A percentile compares a stretch with the other conserved stretches of the same genome.
Conservation (phyloP, 2,888 invertebrate genomes). For the Thereva nobilitata region DNA sequence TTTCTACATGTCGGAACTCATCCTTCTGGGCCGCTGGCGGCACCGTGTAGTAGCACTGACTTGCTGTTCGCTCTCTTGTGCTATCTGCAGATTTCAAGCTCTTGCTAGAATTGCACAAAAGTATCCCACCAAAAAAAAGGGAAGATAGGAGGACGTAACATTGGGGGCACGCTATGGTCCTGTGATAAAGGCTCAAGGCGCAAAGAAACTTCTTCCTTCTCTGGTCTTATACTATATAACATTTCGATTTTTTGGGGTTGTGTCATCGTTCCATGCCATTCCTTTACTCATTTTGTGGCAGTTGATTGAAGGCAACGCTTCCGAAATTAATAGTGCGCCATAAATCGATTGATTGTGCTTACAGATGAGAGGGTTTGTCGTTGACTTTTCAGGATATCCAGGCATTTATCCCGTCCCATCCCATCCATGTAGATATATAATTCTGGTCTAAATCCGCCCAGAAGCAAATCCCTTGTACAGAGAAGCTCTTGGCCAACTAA, state of each 20-base stretch:
- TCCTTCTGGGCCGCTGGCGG: neutral
- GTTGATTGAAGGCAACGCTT: slow-evolving; percentile 35
- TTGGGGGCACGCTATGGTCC: neutral
- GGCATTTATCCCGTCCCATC: slow-evolving; percentile 13
- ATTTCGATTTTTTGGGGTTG: slow-evolving; percentile 28
- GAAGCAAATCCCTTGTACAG: neutral
- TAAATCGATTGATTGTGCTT: slow-evolving; percentile 35
- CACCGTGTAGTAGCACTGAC: no score
- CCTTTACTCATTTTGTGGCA: slow-evolving; percentile 35
- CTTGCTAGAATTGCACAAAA: neutral
- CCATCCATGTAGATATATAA: neutral
- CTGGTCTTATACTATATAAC: neutral
- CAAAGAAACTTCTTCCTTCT: slow-evolving; percentile 23
- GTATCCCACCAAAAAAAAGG: slow-evolving; percentile 18
- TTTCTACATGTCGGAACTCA: neutral
- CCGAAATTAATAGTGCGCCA: slow-evolving; percentile 35
- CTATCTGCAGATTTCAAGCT: slow-evolving; percentile 3
- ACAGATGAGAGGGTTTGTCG: slow-evolving; percentile 17
- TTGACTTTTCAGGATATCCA: neutral
- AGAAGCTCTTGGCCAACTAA: neutral
- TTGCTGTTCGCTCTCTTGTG: neutral
- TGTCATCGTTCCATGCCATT: slow-evolving; percentile 32
- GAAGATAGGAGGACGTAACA: neutral
- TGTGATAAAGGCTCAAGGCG: slow-evolving; percentile 29
- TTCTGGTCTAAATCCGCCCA: neutral